These are phyloP conservation scores for Ellobium chinense DNA, from an alignment of 2,888 invertebrate genomes.

Conservation along the genomic window DNA sequence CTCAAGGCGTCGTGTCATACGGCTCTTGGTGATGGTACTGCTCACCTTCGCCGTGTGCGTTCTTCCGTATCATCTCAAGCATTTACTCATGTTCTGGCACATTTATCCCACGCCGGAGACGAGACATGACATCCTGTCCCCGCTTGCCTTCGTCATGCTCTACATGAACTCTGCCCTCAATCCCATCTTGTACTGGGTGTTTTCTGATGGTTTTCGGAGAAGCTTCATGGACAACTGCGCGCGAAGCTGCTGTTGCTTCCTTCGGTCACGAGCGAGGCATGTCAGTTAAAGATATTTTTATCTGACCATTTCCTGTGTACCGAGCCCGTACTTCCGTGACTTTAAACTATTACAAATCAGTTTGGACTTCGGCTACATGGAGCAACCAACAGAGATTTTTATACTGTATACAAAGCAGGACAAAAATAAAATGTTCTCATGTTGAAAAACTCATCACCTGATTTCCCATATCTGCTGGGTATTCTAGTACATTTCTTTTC, in stretches of 20 bases:
- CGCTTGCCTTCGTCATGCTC: conserved; percentile 90
- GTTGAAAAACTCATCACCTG: no score
- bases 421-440: no score
- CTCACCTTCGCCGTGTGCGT: conserved; percentile 93
- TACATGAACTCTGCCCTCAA: conserved; percentile 95
- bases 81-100: conserved; percentile 90
- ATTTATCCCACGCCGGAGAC: conserved; percentile 79
- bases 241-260: not conserved
- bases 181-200: conserved; percentile 92
- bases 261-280: not conserved
- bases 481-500: no score
- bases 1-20: conserved; percentile 90
- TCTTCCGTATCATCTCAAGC: conserved; percentile 88
- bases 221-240: conserved; percentile 87
- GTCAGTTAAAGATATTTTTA: no score
- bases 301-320: no score
- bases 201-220: conserved; percentile 89
- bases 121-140: conserved; percentile 83
- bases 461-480: no score
- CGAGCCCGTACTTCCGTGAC: no score
- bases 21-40: conserved; percentile 93
- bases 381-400: no score
- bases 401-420: no score
- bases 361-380: no score
- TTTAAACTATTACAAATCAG: no score